Conservation (phyloP, 2,797 vertebrate genomes). For the Cossypha niveicapilla region DNA sequence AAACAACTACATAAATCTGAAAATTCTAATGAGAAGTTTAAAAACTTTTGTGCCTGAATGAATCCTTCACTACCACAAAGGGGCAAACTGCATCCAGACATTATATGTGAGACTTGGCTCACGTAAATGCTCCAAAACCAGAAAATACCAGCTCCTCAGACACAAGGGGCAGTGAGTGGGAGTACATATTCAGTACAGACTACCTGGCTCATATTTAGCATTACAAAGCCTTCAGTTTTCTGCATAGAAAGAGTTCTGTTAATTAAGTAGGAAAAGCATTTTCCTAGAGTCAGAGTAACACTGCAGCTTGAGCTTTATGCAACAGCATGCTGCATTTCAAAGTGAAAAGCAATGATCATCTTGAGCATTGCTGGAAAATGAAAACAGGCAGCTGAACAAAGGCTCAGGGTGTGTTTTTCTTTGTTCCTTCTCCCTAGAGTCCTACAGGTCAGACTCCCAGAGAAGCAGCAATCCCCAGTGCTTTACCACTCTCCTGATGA, state of each 20-base stretch:
- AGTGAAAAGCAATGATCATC: background rate
- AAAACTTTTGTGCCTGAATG: background rate
- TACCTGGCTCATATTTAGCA: rapidly evolving
- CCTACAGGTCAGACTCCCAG: background rate
- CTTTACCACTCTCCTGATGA: background rate
- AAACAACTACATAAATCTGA: background rate
- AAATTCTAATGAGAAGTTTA: background rate
- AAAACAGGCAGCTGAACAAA: background rate
- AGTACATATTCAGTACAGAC: background rate
- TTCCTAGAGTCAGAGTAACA: background rate
- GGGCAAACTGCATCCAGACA: background rate
- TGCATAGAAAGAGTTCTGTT: background rate
- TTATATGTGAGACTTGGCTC: rapidly evolving
- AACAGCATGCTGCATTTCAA: background rate
- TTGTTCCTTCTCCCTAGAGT: background rate
- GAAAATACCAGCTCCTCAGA: background rate
- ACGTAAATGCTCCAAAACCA: background rate
- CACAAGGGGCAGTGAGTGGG: background rate
- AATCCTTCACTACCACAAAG: background rate
- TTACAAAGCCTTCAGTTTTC: background rate
- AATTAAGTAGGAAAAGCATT: background rate
- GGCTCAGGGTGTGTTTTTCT: background rate
- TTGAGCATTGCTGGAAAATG: background rate
- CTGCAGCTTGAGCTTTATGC: background rate
- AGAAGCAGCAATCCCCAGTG: background rate